Evolutionary conservation across 1,140 invertebrate species (phyloP).

Genomic region (Marisa cornuarietis): DNA sequence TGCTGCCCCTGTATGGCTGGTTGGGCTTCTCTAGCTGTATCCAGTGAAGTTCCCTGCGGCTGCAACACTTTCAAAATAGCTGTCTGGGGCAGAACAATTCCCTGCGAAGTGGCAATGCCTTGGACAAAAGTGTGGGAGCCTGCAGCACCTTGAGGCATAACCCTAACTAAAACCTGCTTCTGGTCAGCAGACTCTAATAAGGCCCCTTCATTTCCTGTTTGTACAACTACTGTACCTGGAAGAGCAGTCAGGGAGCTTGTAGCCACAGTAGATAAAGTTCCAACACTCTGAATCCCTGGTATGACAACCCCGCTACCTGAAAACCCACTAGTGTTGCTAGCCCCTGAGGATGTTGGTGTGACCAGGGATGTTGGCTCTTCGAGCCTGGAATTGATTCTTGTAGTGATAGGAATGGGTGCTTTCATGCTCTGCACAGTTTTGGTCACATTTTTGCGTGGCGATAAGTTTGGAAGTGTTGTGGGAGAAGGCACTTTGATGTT

Average conservation of each 20-base stretch:
- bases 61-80: constrained; percentile 20
- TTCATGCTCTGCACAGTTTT: constrained; percentile 45
- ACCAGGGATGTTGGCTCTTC: not conserved
- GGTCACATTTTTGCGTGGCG: constrained; percentile 44
- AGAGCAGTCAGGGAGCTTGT: not conserved
- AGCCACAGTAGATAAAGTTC: not conserved
- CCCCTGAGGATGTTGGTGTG: not conserved
- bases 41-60: not conserved
- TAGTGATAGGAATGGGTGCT: constrained; percentile 44
- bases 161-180: constrained; percentile 37
- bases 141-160: constrained; percentile 26
- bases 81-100: constrained; percentile 39
- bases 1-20: constrained; percentile 1
- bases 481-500: constrained; percentile 54
- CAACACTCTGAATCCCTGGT: not conserved
- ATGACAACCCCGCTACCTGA: not conserved
- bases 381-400: constrained; percentile 26
- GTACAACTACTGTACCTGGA: not conserved
- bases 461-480: constrained; percentile 47
- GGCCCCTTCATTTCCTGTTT: not conserved
- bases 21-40: not conserved
- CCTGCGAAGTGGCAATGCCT: constrained; percentile 39
- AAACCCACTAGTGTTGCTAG: constrained; percentile 6
- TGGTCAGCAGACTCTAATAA: constrained; percentile 14
- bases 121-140: constrained; percentile 33